Base-by-base conservation (phyloP, 2,888 invertebrate genomes). In the Tenthredo livida region DNA sequence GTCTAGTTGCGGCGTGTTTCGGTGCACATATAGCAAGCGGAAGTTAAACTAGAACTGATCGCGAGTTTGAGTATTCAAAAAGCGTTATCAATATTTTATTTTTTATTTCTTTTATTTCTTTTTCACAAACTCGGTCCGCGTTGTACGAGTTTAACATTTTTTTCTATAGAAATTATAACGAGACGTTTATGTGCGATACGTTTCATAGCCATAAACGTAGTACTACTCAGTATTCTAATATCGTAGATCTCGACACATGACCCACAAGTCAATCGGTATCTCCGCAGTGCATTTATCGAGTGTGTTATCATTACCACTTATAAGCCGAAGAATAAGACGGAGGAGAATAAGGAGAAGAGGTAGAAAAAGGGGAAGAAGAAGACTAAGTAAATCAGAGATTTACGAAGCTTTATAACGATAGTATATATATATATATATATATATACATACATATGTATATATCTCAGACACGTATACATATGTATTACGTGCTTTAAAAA, bases 211-310 rank as follows among this genome's bases (percentile, higher is more conserved):
- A 15, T 4, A 47, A 15, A 33, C 6, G 33, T 17, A 33, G 6
- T 33, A 29, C 6, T 67, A 29, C 6, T 67, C 15, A 15, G 33
- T 67, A 67, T 67, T 67, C 29, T 17, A 33, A 33, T 25, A 25
- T 61, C 61, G 25, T 61, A 33, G 67, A 33, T 17, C 33, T 67
- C 33, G 67, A 67, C 67, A 29, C 33, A 67, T 67, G 67, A 67
- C 67, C 67, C 3, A 29, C 25, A 33, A 67, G 67, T 67, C 67
- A 67, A 67, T 67, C 67, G 67, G 67, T 67, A 67, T 67, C 67
- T 33, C 7, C 17, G 67, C 12, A 33, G 25, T 33, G 67, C 33
- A 67, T 67, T 67, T 17, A 67, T 67, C 67, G 29, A 33, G 67
- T 33, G 15, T 67, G 1, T 33, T 67, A 33, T 6, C 17, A 33